Evolutionary conservation across 2,797 vertebrate species (phyloP), one percentile per base, ranked within the genome.

Genomic region (Danio kyathit): DNA sequence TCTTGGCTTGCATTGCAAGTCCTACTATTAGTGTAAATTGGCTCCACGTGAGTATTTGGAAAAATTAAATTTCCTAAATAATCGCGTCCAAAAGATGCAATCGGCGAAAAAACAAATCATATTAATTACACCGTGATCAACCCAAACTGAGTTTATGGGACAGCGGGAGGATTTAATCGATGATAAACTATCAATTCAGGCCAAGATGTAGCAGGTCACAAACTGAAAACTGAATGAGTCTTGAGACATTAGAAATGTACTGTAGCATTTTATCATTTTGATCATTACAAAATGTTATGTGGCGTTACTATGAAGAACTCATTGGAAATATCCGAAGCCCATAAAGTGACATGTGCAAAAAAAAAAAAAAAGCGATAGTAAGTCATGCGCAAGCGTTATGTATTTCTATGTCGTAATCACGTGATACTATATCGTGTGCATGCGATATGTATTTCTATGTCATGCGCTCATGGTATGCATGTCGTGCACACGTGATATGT

Each of bases 31-130:
- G 51, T 65, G 52, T 11, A 17, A 71, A 74, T 77, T 82, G 76
- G 67, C 74, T 74, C 48, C 14, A 49, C 52, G 59, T 73, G 76
- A 70, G 6, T 29, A 29, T 73, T 29, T 63, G 51, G 21, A 56
- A 63, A 71, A 81, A 77, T 74, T 64, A 3, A 44, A 83, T 78
- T 80, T 82, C 84, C 82, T 76, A 51, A 79, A 70, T 66, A 80
- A 70, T 46, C 52, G 43, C 16, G 14, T 83, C 67, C 59, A 73
- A 63, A 82, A 82, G 66, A 87, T 76, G 73, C 60, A 71, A 78
- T 78, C 71, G 5, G 78, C 11, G 46, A 61, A 84, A 56, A 76
- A 79, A 82, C 44, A 82, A 73, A 60, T n/a, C 29, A 57, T 7
- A 59, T 13, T 66, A 65, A 59, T 56, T 51, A 60, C 41, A 75